phyloP scores from a whole-genome alignment of 2,888 invertebrate genomes.

The Ditula angustiorana region DNA sequence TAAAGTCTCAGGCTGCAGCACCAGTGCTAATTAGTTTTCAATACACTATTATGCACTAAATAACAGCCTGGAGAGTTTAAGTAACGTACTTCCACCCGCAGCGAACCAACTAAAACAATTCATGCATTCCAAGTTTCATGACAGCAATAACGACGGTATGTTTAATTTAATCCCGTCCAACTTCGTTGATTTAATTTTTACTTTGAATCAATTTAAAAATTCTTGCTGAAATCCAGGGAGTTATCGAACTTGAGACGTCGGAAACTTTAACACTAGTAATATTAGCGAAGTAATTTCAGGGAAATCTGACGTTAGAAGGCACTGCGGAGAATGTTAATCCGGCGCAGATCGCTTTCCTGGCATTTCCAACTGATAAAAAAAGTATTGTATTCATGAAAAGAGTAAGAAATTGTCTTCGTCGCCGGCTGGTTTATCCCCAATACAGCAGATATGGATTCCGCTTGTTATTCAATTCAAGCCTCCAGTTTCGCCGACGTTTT shows the following conservation, averaged over 20 bases:
- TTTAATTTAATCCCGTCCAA: constrained; percentile 78
- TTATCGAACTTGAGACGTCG: constrained; percentile 75
- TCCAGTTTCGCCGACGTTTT: constrained; percentile 45
- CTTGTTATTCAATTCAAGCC: constrained; percentile 51
- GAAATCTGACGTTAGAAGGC: constrained; percentile 59
- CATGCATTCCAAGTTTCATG: constrained; percentile 68
- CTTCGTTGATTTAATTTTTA: constrained; percentile 82
- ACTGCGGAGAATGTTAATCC: constrained; percentile 26
- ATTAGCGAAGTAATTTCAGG: constrained; percentile 70
- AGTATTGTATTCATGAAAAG: constrained; percentile 26
- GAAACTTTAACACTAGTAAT: constrained; percentile 78
- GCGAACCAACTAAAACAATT: constrained; percentile 31
- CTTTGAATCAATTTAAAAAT: constrained; percentile 83
- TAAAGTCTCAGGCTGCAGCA: constrained; percentile 20
- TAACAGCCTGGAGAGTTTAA: constrained; percentile 21
- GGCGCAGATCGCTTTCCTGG: constrained; percentile 21
- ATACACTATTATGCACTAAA: constrained; percentile 24
- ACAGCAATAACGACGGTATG: constrained; percentile 74
- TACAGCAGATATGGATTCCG: constrained; percentile 34
- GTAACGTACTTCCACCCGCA: constrained; percentile 23
- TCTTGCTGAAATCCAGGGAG: constrained; percentile 75
- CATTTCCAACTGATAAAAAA: constrained; percentile 17
- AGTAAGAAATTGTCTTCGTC: constrained; percentile 31
- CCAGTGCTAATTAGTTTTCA: constrained; percentile 28
- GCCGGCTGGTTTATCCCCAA: constrained; percentile 23